A percentile compares a stretch with the other conserved stretches of the same genome.
Conservation (phyloP, 2,888 invertebrate species). For the Lochmaea capreae region DNA sequence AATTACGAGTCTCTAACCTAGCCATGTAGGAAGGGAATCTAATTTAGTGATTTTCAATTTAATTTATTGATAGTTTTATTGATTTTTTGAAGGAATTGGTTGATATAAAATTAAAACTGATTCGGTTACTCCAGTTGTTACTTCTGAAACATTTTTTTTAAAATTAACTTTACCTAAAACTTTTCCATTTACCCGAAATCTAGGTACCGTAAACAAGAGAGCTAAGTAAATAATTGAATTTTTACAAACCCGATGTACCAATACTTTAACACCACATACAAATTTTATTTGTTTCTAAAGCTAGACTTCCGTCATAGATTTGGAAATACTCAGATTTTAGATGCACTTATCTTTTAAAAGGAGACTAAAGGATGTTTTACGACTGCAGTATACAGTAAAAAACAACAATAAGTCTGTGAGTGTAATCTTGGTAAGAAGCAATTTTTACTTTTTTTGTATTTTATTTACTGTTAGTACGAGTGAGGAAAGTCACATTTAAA, state of each 20-base stretch:
- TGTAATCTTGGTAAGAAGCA: conserved; percentile 1
- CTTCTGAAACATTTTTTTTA: no score
- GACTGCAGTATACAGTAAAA: conserved; percentile 7
- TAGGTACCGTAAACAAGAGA: no score
- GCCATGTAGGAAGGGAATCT: not conserved
- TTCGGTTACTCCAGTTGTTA: no score
- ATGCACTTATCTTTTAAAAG: conserved; percentile 20
- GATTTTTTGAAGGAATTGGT: no score
- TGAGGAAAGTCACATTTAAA: not conserved
- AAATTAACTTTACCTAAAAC: no score
- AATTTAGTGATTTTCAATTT: not conserved
- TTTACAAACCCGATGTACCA: not conserved
- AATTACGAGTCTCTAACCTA: not conserved
- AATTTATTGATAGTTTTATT: no score
- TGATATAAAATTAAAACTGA: no score
- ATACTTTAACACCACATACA: not conserved
- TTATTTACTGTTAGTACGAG: not conserved
- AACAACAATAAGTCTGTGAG: conserved; percentile 3
- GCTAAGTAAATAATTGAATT: no score
- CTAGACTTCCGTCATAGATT: conserved; percentile 8
- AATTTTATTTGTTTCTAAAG: not conserved
- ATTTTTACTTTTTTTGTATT: not conserved
- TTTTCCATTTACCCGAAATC: no score
- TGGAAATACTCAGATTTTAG: conserved; percentile 7
- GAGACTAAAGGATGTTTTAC: conserved; percentile 13